Evolutionary conservation across 2,888 invertebrate genomes (phyloP).

Genomic region (Agriopis marginaria): DNA sequence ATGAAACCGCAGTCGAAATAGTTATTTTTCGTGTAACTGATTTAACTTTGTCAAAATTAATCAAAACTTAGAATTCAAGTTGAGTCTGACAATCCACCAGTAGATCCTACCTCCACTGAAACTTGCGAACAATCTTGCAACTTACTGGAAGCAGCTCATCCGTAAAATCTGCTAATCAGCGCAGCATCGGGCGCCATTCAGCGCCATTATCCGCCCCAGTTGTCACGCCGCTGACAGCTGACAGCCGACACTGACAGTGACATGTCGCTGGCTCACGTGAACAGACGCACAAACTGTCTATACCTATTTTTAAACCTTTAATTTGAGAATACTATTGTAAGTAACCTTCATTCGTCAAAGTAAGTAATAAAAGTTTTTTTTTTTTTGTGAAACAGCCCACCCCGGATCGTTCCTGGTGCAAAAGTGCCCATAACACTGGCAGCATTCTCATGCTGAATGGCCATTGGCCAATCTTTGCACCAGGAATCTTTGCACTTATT

Average conservation of each 20-base stretch:
- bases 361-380: no score
- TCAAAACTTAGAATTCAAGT: constrained; percentile 18
- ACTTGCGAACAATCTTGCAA: constrained; percentile 19
- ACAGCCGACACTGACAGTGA: constrained; percentile 5
- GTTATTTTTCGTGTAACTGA: background rate
- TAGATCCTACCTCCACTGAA: background rate
- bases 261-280: constrained; percentile 9
- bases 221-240: constrained; percentile 21
- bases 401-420: no score
- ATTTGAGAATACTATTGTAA: no score
- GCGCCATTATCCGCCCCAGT: constrained; percentile 23
- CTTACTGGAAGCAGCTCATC: constrained; percentile 7
- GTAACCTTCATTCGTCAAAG: no score
- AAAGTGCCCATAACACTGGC: no score
- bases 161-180: constrained; percentile 26
- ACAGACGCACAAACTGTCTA: background rate
- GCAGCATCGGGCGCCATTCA: constrained; percentile 11
- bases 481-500: no score
- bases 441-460: no score
- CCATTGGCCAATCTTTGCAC: no score
- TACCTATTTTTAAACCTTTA: background rate
- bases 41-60: constrained; percentile 5
- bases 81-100: constrained; percentile 1
- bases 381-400: no score
- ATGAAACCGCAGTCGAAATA: background rate